Evolutionary conservation across 2,797 vertebrate species (phyloP).

Genomic region (Xerus rutilus): DNA sequence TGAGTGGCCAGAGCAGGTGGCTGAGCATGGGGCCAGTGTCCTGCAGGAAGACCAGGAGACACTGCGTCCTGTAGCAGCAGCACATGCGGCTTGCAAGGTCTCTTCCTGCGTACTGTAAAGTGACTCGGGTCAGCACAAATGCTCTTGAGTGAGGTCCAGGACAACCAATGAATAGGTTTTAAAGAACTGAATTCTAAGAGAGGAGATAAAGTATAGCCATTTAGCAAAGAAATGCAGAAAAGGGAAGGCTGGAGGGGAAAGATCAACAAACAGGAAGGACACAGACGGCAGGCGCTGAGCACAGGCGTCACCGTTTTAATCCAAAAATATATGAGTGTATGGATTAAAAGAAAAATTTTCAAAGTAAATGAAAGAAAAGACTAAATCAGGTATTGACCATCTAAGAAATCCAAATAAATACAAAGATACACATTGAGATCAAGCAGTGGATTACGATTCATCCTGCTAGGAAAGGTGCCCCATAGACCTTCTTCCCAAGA

Average conservation of each 20-base stretch:
- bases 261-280: not conserved
- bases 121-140: not conserved
- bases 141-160: not conserved
- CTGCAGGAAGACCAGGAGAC: too few relatives aligned
- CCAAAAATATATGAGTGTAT: too few relatives aligned
- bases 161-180: not conserved
- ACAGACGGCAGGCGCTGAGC: too few relatives aligned
- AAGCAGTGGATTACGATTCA: too few relatives aligned
- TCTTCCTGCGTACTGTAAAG: too few relatives aligned
- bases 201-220: not conserved
- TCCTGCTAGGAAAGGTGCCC: not conserved
- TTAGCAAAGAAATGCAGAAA: not conserved
- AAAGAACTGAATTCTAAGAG: not conserved
- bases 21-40: too few relatives aligned
- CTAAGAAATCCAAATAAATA: not conserved
- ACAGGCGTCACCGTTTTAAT: not conserved
- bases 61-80: rapidly evolving
- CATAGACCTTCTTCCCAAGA: not conserved
- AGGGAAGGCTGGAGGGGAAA: not conserved
- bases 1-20: too few relatives aligned
- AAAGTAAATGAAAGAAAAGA: not conserved
- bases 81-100: too few relatives aligned
- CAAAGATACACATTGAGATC: not conserved
- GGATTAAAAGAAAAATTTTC: not conserved
- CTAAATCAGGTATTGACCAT: not conserved